Base-by-base conservation (phyloP, 2,113 vertebrate genomes). In the Isichthys henryi region DNA sequence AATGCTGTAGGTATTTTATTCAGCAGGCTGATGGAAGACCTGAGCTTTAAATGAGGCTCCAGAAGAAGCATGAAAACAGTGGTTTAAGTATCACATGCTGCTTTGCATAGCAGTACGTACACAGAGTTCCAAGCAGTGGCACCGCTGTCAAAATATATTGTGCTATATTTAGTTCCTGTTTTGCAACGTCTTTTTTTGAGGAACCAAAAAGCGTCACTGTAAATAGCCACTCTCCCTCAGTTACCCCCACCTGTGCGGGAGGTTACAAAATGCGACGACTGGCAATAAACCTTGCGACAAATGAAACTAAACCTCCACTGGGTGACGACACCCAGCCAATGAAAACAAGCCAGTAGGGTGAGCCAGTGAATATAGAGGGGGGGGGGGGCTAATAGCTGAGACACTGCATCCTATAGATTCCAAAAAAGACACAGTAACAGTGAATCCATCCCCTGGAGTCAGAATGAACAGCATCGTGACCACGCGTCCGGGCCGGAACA, bases 111-210 rank as follows among this genome's bases (percentile, higher is more conserved):
- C 1, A 11, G 88, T 50, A 52, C 9, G n/a, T 43, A 53, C 39
- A 86, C 83, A 31, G 19, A 88, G 58, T 46, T 89, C 82, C 70
- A 89, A 92, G 88, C 90, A 56, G 74, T 77, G 89, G 88, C 93
- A 90, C 90, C 88, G 88, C 10, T 92, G 92, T 93, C 90, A 87
- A 90, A 31, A n/a, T 27, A 70, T 88, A 91, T 91, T 92, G 90
- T 74, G 88, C 56, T 89, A 85, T 90, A 89, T 46, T 89, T 87
- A 56, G n/a, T 88, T 82, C 90, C 27, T 88, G 87, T 91, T 92
- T 90, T 85, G 90, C 89, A 92, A 93, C 8, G 23, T 84, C 3
- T 83, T 21, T 50, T 88, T 70, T 77, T 52, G 53, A 77, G 49
- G 86, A 91, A 92, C 90, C 88, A 84, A 74, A 88, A 53, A 46